A percentile compares a stretch with the other conserved stretches of the same genome.
These are phyloP conservation scores for Umimayanthus chanpuru DNA, from an alignment of 92 coral and sea anemone genomes.

Conservation along the genomic window DNA sequence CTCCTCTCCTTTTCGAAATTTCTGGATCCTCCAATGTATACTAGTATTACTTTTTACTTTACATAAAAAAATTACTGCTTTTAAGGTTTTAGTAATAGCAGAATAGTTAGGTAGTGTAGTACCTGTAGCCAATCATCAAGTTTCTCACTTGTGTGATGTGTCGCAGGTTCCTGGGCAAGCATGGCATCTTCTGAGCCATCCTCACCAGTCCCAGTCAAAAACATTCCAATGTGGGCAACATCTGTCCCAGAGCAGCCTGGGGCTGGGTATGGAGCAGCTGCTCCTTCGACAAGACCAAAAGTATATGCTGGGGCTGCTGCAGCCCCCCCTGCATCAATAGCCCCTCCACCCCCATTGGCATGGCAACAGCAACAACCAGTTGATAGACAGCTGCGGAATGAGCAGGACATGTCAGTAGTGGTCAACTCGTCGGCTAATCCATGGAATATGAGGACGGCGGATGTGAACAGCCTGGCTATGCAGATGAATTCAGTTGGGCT, in stretches of 20 bases:
- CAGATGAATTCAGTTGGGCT: constrained; percentile 19
- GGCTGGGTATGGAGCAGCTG: constrained; percentile 71
- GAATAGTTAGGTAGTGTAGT: too few relatives aligned
- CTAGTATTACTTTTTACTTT: too few relatives aligned
- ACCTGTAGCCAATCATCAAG: neutral
- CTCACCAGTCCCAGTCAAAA: constrained; percentile 20
- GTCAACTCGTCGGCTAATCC: constrained; percentile 1
- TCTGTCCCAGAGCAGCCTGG: constrained; percentile 47
- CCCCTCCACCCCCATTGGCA: constrained; percentile 91
- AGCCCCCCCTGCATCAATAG: constrained; percentile 82
- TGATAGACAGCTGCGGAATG: neutral
- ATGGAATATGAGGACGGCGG: neutral
- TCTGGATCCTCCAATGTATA: too few relatives aligned
- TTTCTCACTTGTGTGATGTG: neutral
- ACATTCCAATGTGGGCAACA: constrained; percentile 59
- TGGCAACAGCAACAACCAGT: constrained; percentile 73
- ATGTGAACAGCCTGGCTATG: neutral
- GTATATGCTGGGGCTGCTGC: constrained; percentile 86
- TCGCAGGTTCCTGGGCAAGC: constrained; percentile 51
- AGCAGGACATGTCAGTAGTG: neutral
- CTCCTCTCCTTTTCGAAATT: too few relatives aligned
- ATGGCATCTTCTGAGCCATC: constrained; percentile 23
- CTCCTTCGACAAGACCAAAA: constrained; percentile 75
- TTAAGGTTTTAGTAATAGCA: too few relatives aligned
- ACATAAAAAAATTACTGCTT: too few relatives aligned